A percentile compares a stretch with the other conserved stretches of the same genome.
phyloP scores from a whole-genome alignment of 1,140 invertebrate species.

The Lanistes nyassanus region DNA sequence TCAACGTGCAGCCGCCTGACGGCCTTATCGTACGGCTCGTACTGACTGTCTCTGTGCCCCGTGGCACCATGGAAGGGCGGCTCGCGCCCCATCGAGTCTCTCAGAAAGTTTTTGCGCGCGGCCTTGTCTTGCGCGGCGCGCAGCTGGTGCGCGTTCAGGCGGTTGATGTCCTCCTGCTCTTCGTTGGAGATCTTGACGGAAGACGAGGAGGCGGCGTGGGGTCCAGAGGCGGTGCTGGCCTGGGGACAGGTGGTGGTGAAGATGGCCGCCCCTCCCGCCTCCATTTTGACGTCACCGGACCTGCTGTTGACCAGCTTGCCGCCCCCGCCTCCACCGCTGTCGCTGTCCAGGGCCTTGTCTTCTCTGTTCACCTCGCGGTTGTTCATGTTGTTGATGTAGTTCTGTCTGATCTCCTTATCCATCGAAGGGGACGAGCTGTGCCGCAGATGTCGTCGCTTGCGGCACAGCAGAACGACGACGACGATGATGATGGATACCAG shows the following conservation, averaged over 20 bases:
- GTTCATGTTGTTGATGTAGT: slow-evolving; percentile 58
- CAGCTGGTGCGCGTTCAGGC: slow-evolving; percentile 32
- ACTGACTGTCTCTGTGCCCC: slow-evolving; percentile 29
- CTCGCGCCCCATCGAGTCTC: slow-evolving; percentile 27
- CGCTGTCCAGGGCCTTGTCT: slow-evolving; percentile 13
- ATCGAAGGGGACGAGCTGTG: slow-evolving; percentile 45
- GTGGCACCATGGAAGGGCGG: slow-evolving; percentile 9
- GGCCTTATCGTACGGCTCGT: slow-evolving; percentile 43
- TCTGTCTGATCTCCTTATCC: slow-evolving; percentile 54
- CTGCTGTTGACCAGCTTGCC: neutral
- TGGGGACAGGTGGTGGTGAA: slow-evolving; percentile 39
- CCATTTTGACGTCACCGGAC: slow-evolving; percentile 1
- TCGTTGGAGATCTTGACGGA: slow-evolving; percentile 52
- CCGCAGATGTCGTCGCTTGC: slow-evolving; percentile 31
- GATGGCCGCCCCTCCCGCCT: slow-evolving; percentile 23
- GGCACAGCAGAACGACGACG: slow-evolving; percentile 48
- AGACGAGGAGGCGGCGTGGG: slow-evolving; percentile 22
- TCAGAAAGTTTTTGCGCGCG: slow-evolving; percentile 29
- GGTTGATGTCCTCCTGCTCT: slow-evolving; percentile 43
- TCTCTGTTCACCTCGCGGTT: slow-evolving; percentile 40
- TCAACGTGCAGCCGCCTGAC: slow-evolving; percentile 41
- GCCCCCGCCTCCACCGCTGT: neutral
- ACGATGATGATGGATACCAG: slow-evolving; percentile 55
- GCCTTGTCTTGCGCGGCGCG: slow-evolving; percentile 16
- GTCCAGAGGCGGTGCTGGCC: slow-evolving; percentile 15